Evolutionary conservation across 2,888 invertebrate species (phyloP).

Genomic region (Phengaris arion): DNA sequence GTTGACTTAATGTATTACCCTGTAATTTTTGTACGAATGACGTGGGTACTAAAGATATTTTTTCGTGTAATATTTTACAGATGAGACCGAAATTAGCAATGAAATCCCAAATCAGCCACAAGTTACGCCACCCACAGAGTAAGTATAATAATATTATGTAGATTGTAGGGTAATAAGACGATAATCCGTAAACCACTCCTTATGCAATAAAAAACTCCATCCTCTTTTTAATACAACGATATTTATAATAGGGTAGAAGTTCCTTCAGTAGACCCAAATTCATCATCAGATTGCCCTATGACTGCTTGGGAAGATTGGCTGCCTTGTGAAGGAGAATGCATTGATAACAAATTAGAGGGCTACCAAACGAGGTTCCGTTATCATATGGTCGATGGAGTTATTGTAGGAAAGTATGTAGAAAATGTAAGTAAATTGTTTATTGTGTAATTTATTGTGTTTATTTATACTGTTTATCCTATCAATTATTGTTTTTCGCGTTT

Average conservation of each 20-base stretch:
- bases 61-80: not conserved
- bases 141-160: not conserved
- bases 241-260: conserved; percentile 48
- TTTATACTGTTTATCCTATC: not conserved
- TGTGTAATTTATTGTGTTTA: not conserved
- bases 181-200: too few relatives aligned
- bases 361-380: conserved; percentile 55
- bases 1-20: too few relatives aligned
- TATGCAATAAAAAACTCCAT: too few relatives aligned
- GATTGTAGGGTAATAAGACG: too few relatives aligned
- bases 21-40: not conserved
- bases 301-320: conserved; percentile 64
- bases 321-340: conserved; percentile 59
- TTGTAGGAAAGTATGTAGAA: conserved; percentile 49
- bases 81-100: not conserved
- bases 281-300: conserved; percentile 55
- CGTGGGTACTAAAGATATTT: not conserved
- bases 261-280: conserved; percentile 49
- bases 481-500: not conserved
- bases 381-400: conserved; percentile 52
- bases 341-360: conserved; percentile 50
- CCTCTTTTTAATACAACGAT: not conserved
- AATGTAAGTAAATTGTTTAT: conserved; percentile 41
- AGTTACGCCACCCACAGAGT: not conserved
- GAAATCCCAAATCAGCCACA: conserved; percentile 16